Percentiles rank a stretch among this genome's conserved stretches.
Evolutionary conservation across 2,113 vertebrate genomes (phyloP).

Genomic region (Trachemys scripta): DNA sequence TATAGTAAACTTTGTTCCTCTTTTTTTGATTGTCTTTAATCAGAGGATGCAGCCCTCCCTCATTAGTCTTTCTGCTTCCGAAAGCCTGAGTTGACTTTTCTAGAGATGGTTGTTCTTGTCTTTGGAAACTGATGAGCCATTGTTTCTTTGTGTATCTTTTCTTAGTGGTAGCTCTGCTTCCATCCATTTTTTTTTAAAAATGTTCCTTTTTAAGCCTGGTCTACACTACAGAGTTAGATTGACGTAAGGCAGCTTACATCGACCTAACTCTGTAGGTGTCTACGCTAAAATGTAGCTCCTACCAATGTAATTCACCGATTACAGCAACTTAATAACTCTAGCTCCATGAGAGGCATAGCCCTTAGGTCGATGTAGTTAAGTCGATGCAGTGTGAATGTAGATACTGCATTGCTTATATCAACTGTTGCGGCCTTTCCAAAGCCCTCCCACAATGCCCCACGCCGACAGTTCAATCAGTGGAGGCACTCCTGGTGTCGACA

Average conservation of each 20-base stretch:
- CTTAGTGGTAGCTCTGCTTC: not conserved
- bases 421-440: not conserved
- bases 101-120: not conserved
- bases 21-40: not conserved
- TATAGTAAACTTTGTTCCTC: not conserved
- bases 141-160: fast-evolving
- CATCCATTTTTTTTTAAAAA: not conserved
- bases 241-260: not conserved
- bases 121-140: not conserved
- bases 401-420: not conserved
- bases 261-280: not conserved
- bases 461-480: not conserved
- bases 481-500: not conserved
- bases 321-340: not conserved
- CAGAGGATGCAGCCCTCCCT: not conserved
- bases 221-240: not conserved
- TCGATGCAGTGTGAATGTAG: not conserved
- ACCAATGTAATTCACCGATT: not conserved
- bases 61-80: not conserved
- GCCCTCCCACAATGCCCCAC: not conserved
- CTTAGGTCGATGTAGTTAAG: not conserved
- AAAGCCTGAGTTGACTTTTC: not conserved
- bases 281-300: not conserved
- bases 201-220: not conserved
- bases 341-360: no score